A percentile compares a stretch with the other conserved stretches of the same genome.
phyloP scores from a whole-genome alignment of 1,140 invertebrate species.

The Vanessa atalanta region DNA sequence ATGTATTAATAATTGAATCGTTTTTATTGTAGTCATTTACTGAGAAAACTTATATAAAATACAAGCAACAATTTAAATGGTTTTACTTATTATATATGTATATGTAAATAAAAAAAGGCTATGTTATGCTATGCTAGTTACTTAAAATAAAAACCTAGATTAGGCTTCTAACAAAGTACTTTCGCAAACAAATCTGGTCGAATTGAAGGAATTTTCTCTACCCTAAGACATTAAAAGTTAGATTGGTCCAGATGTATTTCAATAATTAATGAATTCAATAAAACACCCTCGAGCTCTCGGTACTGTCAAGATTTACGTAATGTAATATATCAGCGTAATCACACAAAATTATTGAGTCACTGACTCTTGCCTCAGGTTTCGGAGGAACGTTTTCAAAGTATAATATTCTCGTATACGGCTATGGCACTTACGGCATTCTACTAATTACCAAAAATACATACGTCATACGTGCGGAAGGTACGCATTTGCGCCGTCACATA shows the following conservation, averaged over 20 bases:
- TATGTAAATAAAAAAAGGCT: no score
- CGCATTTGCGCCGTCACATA: conserved; percentile 51
- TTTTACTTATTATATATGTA: no score
- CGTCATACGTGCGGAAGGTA: conserved; percentile 59
- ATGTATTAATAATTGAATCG: no score
- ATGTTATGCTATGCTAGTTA: no score
- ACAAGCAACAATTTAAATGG: no score
- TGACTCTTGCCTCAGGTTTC: conserved; percentile 23
- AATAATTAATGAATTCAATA: conserved; percentile 29
- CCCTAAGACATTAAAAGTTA: conserved; percentile 17
- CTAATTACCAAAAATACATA: conserved; percentile 66
- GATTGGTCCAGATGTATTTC: conserved; percentile 11
- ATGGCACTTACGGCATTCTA: conserved; percentile 39
- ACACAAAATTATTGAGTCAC: conserved; percentile 41
- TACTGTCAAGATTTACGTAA: conserved; percentile 11
- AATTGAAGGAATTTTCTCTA: neutral
- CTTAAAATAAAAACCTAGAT: no score
- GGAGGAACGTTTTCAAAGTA: conserved; percentile 7
- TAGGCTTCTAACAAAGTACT: neutral
- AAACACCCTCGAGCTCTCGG: conserved; percentile 13
- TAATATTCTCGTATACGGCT: conserved; percentile 17
- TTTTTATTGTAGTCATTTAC: no score
- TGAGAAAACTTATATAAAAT: no score
- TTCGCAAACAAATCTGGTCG: conserved; percentile 4
- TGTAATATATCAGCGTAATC: conserved; percentile 32